Evolutionary conservation across 2,888 invertebrate genomes (phyloP).

Genomic region (Aphidoletes aphidimyza): DNA sequence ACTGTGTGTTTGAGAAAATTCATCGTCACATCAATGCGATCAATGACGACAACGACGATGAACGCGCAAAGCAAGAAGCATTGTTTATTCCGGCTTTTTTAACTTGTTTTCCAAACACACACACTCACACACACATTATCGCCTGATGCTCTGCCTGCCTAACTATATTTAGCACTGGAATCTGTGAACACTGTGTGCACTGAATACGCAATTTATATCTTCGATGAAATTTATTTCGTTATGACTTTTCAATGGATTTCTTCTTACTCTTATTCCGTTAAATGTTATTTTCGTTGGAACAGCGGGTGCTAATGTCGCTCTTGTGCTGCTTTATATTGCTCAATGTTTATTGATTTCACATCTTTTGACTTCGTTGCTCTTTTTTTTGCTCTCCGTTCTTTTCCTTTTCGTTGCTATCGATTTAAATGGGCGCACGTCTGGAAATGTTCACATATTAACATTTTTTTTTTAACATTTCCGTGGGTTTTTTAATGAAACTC

Average conservation of each 20-base stretch:
- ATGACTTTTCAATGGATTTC: slow-evolving; percentile 52
- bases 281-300: slow-evolving; percentile 50
- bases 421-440: slow-evolving; percentile 36
- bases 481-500: slow-evolving; percentile 37
- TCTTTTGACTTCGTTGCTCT: neutral
- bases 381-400: neutral
- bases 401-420: slow-evolving; percentile 30
- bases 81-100: slow-evolving; percentile 25
- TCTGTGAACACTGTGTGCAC: neutral
- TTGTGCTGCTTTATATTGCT: slow-evolving; percentile 35
- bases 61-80: neutral
- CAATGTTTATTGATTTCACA: slow-evolving; percentile 50
- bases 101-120: slow-evolving; percentile 38
- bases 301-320: slow-evolving; percentile 52
- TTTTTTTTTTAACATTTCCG: slow-evolving; percentile 34
- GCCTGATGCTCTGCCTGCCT: neutral
- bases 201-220: slow-evolving; percentile 50
- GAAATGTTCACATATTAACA: slow-evolving; percentile 43
- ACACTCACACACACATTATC: neutral
- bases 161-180: slow-evolving; percentile 53
- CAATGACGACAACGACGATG: neutral
- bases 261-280: neutral
- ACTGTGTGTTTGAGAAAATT: neutral
- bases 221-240: slow-evolving; percentile 53
- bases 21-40: neutral